Conservation (phyloP, 1,140 invertebrate species). For the Anagrus nilaparvatae region DNA sequence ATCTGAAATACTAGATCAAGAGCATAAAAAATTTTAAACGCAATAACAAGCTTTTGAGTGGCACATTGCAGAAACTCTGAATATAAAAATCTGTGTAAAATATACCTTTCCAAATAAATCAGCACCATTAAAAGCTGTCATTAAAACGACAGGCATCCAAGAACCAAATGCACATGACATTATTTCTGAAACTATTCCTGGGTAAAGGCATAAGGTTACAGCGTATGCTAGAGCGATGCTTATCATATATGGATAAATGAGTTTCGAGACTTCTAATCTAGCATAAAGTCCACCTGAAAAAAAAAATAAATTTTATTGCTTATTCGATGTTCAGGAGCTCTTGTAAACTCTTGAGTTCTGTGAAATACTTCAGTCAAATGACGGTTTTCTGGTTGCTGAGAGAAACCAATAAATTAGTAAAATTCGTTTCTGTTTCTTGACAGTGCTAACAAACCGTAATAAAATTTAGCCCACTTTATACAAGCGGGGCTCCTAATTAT, state of each 20-base stretch:
- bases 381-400: too few species aligned
- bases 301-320: slow-evolving; percentile 1
- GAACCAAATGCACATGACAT: slow-evolving; percentile 67
- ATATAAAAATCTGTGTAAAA: not conserved
- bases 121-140: slow-evolving; percentile 77
- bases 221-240: slow-evolving; percentile 79
- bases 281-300: slow-evolving; percentile 54
- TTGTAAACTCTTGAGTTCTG: not conserved
- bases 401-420: too few species aligned
- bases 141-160: slow-evolving; percentile 87
- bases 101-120: slow-evolving; percentile 78
- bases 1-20: too few species aligned
- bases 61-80: not conserved
- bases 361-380: slow-evolving; percentile 2
- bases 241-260: slow-evolving; percentile 81
- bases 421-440: too few species aligned
- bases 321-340: too few species aligned
- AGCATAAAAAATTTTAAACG: slow-evolving; percentile 3
- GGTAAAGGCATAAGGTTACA: slow-evolving; percentile 78
- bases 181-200: slow-evolving; percentile 81
- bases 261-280: slow-evolving; percentile 64
- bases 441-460: too few species aligned
- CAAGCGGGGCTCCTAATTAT: too few species aligned
- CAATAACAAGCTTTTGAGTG: not conserved
- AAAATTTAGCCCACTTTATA: too few species aligned